Evolutionary conservation across 2,888 invertebrate genomes (phyloP).

Genomic region (Eugnorisma glareosa): DNA sequence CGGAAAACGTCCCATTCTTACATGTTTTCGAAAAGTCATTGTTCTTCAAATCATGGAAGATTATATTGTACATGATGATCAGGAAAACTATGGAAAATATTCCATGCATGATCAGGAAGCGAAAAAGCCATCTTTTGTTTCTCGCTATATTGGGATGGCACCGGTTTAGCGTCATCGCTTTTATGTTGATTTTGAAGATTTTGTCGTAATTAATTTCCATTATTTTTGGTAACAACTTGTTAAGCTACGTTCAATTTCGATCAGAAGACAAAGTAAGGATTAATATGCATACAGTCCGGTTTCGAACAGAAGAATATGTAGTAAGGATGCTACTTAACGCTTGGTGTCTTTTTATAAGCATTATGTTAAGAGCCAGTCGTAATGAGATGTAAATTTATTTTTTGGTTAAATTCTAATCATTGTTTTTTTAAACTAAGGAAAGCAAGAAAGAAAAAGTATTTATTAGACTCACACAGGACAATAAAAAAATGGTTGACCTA

Average conservation of each 20-base stretch:
- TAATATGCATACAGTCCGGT: neutral
- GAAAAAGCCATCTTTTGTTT: constrained; percentile 60
- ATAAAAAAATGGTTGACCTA: too few relatives aligned
- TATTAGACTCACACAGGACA: too few relatives aligned
- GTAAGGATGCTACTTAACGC: neutral
- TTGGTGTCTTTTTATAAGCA: constrained; percentile 11
- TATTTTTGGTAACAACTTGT: neutral
- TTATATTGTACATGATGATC: constrained; percentile 60
- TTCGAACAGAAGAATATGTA: neutral
- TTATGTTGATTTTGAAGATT: constrained; percentile 51
- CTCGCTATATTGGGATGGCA: constrained; percentile 58
- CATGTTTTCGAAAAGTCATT: constrained; percentile 62
- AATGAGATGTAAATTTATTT: neutral
- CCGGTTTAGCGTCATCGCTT: constrained; percentile 56
- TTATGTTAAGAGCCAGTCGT: constrained; percentile 36
- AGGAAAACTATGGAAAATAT: constrained; percentile 40
- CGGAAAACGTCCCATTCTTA: constrained; percentile 49
- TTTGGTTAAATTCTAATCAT: neutral
- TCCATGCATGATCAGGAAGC: constrained; percentile 46
- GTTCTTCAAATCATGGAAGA: constrained; percentile 50
- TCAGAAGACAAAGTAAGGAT: neutral
- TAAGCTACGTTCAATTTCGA: neutral
- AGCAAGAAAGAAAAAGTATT: too few relatives aligned
- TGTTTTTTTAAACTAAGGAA: too few relatives aligned
- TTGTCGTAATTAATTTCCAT: constrained; percentile 67